Evolutionary conservation across 2,797 vertebrate species (phyloP), one percentile per base, ranked within the genome.

Genomic region (Delichon dasypus): DNA sequence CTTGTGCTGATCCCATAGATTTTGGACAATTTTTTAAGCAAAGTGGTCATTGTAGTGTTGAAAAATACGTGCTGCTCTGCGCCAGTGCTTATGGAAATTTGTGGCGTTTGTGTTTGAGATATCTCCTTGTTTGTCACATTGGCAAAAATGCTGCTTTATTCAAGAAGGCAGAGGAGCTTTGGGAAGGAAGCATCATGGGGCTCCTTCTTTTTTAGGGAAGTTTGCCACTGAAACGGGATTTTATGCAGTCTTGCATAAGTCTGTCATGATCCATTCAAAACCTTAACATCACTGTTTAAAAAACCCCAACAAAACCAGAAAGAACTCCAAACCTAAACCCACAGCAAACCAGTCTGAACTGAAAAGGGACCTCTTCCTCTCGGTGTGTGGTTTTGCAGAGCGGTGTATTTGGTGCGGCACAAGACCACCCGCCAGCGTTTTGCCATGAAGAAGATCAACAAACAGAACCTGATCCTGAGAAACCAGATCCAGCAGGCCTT

Each of bases 381-480:
- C 10, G 85, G 16, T 62, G 3, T 65, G 75, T 65, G 36, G 21
- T 89, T 82, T 94, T 78, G 87, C 91, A 99, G 99, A 10, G 99
- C 99, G 0, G 99, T 99, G 67, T 99, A 99, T 86, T 96, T 99
- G 92, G 99, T 99, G 85, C 98, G 99, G 22, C 99, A 99, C 98
- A 99, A 98, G 80, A 98, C 98, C 82, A 99, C 99, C 11, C 98
- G 99, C 22, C 99, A 99, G 79, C 98, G 99, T n/a, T 99, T 99
- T 90, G 99, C 99, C 95, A 99, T 99, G 98, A 99, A 99, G 97
- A 99, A 99, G 97, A 99, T 99, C 97, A 99, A 99, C 98, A 99
- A 99, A 83, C 99, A 99, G 97, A 99, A 99, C 97, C 97, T 99
- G 72, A 99, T 99, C 95, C 98, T 99, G 71, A 98, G 99, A 93